These are phyloP conservation scores for Proteles cristata DNA, from an alignment of 2,113 vertebrate genomes.

Conservation along the genomic window DNA sequence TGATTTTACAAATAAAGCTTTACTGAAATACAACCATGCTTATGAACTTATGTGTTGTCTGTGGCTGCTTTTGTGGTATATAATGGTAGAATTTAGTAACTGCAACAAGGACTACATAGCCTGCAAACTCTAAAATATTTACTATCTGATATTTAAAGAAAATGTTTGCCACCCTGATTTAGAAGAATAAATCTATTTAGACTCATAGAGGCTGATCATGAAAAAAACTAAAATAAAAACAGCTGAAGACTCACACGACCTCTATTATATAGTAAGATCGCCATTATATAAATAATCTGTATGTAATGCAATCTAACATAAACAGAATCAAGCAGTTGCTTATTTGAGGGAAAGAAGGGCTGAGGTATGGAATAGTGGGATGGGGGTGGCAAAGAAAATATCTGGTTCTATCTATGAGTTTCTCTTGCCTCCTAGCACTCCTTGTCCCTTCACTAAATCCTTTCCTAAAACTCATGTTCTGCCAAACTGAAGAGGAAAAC, in stretches of 20 bases:
- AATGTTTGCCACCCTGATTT: not conserved
- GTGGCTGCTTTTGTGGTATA: not conserved
- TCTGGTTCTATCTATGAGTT: not conserved
- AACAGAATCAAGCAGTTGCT: not conserved
- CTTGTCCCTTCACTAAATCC: not conserved
- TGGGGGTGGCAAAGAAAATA: not conserved
- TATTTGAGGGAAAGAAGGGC: not conserved
- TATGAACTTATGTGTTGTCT: not conserved
- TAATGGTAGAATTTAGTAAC: not conserved
- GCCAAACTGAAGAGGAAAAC: not conserved
- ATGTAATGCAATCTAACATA: not conserved
- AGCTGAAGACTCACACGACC: not conserved
- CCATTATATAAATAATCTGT: not conserved
- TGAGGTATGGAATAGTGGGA: not conserved
- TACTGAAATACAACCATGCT: not conserved
- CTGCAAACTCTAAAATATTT: not conserved
- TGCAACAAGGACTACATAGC: not conserved
- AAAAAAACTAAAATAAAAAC: not conserved
- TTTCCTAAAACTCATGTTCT: not conserved
- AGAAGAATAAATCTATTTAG: not conserved
- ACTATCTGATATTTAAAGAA: not conserved
- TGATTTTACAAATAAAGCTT: not conserved
- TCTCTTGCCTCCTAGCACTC: not conserved
- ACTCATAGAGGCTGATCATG: not conserved
- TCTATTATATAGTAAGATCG: not conserved